These are phyloP conservation scores for Parambassis ranga DNA, from an alignment of 2,797 vertebrate genomes.

Conservation along the genomic window DNA sequence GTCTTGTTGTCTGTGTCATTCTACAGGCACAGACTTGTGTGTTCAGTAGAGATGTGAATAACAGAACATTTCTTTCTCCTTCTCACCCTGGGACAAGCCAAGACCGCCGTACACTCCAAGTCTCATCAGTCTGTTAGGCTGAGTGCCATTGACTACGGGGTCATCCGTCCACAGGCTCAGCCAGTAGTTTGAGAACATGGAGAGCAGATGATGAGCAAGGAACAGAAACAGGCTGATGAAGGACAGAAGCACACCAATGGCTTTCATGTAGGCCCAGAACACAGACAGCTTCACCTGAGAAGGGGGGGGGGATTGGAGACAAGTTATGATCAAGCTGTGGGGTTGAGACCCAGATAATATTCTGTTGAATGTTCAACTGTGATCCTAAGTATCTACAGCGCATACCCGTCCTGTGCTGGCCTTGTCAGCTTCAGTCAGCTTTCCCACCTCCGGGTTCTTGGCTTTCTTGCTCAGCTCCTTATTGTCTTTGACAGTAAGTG, in stretches of 20 bases:
- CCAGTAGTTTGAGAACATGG: constrained; percentile 94
- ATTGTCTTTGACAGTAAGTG: constrained; percentile 52
- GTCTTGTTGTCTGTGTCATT: too few species aligned
- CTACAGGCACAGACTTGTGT: too few species aligned
- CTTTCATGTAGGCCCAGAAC: constrained; percentile 94
- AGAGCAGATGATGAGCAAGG: constrained; percentile 83
- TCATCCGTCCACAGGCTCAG: constrained; percentile 97
- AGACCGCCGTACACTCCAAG: constrained; percentile 89
- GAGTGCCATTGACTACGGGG: constrained; percentile 89
- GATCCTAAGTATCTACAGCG: constrained; percentile 23
- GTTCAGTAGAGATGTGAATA: not conserved
- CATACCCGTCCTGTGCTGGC: constrained; percentile 89
- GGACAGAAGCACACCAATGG: constrained; percentile 87
- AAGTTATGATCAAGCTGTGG: not conserved
- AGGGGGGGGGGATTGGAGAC: not conserved
- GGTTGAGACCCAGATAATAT: not conserved
- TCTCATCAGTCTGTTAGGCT: constrained; percentile 82
- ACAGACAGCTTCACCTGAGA: constrained; percentile 88
- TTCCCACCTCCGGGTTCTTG: constrained; percentile 80
- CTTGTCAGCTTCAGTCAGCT: constrained; percentile 89
- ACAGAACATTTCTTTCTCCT: not conserved
- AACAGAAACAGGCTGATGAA: constrained; percentile 88
- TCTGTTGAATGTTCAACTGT: not conserved
- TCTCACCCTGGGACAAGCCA: constrained; percentile 89
- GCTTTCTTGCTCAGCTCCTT: constrained; percentile 28